Evolutionary conservation across 2,797 vertebrate genomes (phyloP).

Genomic region (Cyprinodon diabolis): DNA sequence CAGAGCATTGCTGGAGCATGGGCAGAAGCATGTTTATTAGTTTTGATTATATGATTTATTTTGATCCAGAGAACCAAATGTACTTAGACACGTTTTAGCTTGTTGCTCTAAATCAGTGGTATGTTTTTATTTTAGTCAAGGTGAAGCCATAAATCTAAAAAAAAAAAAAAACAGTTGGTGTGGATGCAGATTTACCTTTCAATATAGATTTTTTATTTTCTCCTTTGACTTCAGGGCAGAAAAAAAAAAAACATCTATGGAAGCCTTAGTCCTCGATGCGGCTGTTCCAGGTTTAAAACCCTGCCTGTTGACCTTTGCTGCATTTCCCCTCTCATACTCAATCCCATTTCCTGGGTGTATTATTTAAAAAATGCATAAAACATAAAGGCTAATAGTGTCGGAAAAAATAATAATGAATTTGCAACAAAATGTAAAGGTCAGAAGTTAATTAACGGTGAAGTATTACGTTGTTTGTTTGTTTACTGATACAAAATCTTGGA

Average conservation of each 20-base stretch:
- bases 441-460: background rate
- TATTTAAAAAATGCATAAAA: too few relatives aligned
- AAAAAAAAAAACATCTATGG: background rate
- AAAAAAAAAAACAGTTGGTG: conserved; percentile 60
- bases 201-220: conserved; percentile 1
- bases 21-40: too few relatives aligned
- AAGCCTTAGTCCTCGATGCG: too few relatives aligned
- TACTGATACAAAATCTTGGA: background rate
- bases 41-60: conserved; percentile 28
- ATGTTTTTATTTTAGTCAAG: conserved; percentile 50
- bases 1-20: too few relatives aligned
- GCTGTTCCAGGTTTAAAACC: too few relatives aligned
- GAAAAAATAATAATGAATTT: background rate
- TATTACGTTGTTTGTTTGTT: background rate
- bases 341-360: conserved; percentile 2
- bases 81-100: conserved; percentile 54
- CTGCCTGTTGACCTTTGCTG: too few relatives aligned
- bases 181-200: conserved; percentile 12
- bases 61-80: conserved; percentile 36
- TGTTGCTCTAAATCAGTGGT: conserved; percentile 40
- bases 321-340: conserved; percentile 3
- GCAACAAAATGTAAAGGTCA: background rate
- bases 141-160: conserved; percentile 43
- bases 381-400: too few relatives aligned
- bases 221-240: conserved; percentile 18